Evolutionary conservation across 53 echinoderm and acorn worm genomes (phyloP).

Genomic region (Astropecten irregularis): DNA sequence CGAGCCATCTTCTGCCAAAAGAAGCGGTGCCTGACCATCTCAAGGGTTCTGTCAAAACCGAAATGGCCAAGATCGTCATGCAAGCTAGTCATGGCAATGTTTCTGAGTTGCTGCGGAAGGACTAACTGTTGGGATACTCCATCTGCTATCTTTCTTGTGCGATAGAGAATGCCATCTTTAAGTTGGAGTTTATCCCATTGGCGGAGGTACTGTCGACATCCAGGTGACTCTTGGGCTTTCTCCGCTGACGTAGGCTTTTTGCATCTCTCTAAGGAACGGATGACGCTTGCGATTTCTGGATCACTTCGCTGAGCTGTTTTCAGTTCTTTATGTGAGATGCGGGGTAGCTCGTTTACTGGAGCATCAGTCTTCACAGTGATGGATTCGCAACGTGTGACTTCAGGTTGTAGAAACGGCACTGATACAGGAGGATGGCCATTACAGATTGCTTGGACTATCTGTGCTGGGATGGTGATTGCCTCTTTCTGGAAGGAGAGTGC

Average conservation of each 20-base stretch:
- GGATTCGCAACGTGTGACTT: no score
- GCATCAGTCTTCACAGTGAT: no score
- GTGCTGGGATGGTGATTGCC: neutral
- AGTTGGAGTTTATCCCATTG: slow-evolving; percentile 12
- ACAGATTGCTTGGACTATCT: slow-evolving; percentile 5
- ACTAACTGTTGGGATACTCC: slow-evolving; percentile 5
- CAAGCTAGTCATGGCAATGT: neutral
- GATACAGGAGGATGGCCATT: neutral
- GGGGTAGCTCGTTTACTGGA: no score
- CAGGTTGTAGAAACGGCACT: neutral
- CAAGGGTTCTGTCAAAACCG: slow-evolving; percentile 34
- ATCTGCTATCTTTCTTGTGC: neutral
- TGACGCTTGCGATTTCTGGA: neutral
- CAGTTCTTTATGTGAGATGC: neutral
- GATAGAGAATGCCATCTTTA: slow-evolving; percentile 11
- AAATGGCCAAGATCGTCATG: slow-evolving; percentile 48
- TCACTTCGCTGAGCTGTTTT: slow-evolving; percentile 2
- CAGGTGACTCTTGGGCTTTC: neutral
- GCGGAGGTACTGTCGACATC: neutral
- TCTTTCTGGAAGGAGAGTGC: neutral
- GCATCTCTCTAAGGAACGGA: neutral
- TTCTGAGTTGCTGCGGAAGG: neutral
- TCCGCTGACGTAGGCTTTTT: neutral
- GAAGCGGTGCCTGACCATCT: slow-evolving; percentile 25
- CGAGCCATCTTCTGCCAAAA: slow-evolving; percentile 44